Conservation (phyloP, 2,888 invertebrate genomes). For the Elgonia sp. region DNA sequence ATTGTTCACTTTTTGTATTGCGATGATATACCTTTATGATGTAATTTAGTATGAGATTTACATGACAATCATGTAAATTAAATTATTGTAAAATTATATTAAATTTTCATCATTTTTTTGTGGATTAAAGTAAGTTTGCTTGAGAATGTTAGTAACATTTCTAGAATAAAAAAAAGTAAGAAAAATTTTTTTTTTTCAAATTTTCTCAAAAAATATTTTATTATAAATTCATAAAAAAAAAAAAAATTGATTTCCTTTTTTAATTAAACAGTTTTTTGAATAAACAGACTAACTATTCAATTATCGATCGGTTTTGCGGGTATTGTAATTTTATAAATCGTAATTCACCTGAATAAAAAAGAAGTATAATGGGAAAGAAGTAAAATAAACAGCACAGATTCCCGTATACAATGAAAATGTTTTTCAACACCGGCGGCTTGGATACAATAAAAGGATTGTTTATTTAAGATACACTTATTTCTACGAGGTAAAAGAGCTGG, state of each 20-base stretch:
- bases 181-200: too few species aligned
- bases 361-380: background rate
- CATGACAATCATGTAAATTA: background rate
- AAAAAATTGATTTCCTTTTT: too few species aligned
- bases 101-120: background rate
- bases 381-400: background rate
- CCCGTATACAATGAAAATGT: constrained; percentile 1
- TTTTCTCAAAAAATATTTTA: too few species aligned
- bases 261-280: too few species aligned
- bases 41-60: constrained; percentile 1
- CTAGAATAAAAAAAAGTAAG: too few species aligned
- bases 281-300: too few species aligned
- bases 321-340: background rate
- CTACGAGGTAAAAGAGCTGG: too few species aligned
- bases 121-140: background rate
- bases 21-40: background rate
- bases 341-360: constrained; percentile 8
- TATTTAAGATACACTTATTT: background rate
- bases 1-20: constrained; percentile 2
- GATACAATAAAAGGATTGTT: background rate
- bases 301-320: background rate
- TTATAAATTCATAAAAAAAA: too few species aligned
- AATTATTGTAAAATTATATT: background rate
- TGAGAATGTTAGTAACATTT: background rate
- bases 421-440: background rate